A percentile compares a stretch with the other conserved stretches of the same genome.
Evolutionary conservation across 2,888 invertebrate species (phyloP).

Genomic region (Epistrophe eligans): DNA sequence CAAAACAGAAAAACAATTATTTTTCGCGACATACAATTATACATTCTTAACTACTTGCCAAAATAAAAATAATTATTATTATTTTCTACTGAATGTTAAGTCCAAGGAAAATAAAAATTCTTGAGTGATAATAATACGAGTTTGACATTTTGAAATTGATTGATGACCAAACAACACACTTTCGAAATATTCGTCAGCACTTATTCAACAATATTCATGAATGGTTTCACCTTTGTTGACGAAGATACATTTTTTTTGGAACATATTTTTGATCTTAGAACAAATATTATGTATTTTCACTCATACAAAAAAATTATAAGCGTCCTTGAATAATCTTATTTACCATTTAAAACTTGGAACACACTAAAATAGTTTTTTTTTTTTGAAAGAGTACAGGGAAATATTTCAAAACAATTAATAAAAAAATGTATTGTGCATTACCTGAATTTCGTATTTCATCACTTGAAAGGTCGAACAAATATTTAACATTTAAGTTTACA

Average conservation of each 20-base stretch:
- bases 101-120: constrained; percentile 41
- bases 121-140: constrained; percentile 6
- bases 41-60: background rate
- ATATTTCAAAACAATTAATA: background rate
- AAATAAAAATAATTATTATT: constrained; percentile 6
- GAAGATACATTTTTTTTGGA: background rate
- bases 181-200: constrained; percentile 51
- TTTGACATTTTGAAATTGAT: constrained; percentile 58
- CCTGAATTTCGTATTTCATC: constrained; percentile 24
- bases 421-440: background rate
- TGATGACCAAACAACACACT: constrained; percentile 47
- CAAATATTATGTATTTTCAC: background rate
- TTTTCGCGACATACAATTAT: background rate
- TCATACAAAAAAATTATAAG: background rate
- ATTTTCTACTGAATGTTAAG: constrained; percentile 51
- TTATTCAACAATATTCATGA: constrained; percentile 18
- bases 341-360: background rate
- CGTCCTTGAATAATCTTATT: background rate
- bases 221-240: constrained; percentile 35
- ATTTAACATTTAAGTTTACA: background rate
- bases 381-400: background rate
- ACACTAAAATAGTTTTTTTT: background rate
- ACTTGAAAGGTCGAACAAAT: background rate
- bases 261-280: background rate
- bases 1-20: constrained; percentile 7